Conservation (phyloP, 2,797 vertebrate species). For the Danio aesculapii region DNA sequence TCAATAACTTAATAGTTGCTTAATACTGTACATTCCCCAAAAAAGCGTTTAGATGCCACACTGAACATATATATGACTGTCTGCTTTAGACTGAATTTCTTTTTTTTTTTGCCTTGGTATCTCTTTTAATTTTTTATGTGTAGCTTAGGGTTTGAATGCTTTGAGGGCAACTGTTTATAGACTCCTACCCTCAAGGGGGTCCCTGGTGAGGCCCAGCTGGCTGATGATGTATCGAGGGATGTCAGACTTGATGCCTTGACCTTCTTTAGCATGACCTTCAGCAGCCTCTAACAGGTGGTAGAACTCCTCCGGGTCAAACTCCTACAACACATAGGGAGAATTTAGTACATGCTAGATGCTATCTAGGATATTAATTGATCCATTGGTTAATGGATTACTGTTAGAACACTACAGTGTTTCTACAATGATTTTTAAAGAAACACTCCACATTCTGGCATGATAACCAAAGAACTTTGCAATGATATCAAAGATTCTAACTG, state of each 20-base stretch:
- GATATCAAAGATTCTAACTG: too few relatives aligned
- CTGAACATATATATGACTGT: too few relatives aligned
- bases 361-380: too few relatives aligned
- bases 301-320: slow-evolving; percentile 98
- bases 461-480: too few relatives aligned
- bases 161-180: not conserved
- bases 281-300: slow-evolving; percentile 97
- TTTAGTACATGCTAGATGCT: not conserved
- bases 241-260: slow-evolving; percentile 95
- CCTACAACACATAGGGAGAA: slow-evolving; percentile 72
- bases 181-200: slow-evolving; percentile 91
- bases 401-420: not conserved
- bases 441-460: too few relatives aligned
- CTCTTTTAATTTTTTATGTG: not conserved
- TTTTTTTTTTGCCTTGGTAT: not conserved
- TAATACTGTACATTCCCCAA: not conserved
- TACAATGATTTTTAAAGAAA: not conserved
- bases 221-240: slow-evolving; percentile 98
- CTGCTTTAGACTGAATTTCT: not conserved
- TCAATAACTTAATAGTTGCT: not conserved
- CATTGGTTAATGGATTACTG: not conserved
- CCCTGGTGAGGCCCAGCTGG: slow-evolving; percentile 95
- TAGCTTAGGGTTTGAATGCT: not conserved
- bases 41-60: not conserved
- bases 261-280: slow-evolving; percentile 96